Evolutionary conservation across 2,888 invertebrate species (phyloP), one percentile per base, ranked within the genome.

Genomic region (Tryphoninae sp.): DNA sequence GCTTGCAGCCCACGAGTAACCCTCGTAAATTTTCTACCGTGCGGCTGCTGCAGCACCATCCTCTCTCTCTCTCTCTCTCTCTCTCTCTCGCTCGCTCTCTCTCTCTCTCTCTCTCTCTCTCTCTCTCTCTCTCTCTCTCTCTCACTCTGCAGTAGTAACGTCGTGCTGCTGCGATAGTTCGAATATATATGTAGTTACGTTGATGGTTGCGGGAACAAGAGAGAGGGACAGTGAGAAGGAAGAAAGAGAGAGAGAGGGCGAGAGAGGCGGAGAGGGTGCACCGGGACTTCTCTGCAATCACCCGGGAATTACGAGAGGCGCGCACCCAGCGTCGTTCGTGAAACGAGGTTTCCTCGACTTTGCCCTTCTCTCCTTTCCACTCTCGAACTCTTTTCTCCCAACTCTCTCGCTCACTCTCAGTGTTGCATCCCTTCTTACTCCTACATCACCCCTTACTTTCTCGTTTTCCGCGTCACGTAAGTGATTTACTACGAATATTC

Each of bases 21-120:
- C 77, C 84, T 84, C 84, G 84, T 84, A 84, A 84, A 84, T 84
- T 83, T 83, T 75, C 80, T 80, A 72, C 82, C 82, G 81, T 81
- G 83, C 79, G 81, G 82, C 78, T 82, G 80, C 81, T 81, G 75
- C 65, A n/a, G 76, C 80, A 72, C 72, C 72, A 13, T 53, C 67
- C 69, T 58, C 72, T 33, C 33, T 33, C 33, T 4, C 33, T 6
- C 33, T 33, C 33, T 33, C 33, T 33, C 33, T 4, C 33, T 33
- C 33, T 64, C 19, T 19, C 19, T 19, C 19, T 19, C 69, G 53
- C 72, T 33, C 7, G 0, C 33, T 4, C 33, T 6, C 33, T 33
- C 33, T 33, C 33, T 33, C 33, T 6, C 33, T 1, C 33, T 64
- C 71, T 61, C 33, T 4, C 33, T 33, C 33, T 64, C 19, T 19